Evolutionary conservation across 2,113 vertebrate species (phyloP), one percentile per base, ranked within the genome.

Genomic region (Columba livia): DNA sequence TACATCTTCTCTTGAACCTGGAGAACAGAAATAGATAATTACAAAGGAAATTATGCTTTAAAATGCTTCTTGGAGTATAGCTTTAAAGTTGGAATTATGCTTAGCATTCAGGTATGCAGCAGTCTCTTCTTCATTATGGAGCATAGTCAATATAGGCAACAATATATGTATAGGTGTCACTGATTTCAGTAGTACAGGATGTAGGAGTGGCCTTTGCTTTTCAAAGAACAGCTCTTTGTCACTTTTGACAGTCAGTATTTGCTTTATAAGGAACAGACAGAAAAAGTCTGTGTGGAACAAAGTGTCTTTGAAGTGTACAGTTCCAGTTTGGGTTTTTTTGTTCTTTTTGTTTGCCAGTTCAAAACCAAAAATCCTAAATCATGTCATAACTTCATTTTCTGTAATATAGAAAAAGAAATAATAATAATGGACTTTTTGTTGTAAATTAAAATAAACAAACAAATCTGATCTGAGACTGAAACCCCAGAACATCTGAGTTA

Each of bases 41-140:
- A 24, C 10, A 51, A 69, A 69, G 25, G 3, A 74, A 93, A 58
- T 29, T 42, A 17, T 42, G 13, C 28, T 85, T 93, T 58, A 25
- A 26, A 81, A 79, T 34, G 10, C 8, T 70, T 89, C 7, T 65
- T 51, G 26, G 15, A 73, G 15, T 62, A 60, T 8, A 70, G 12
- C 53, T 85, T 54, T 62, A 66, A 57, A 88, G 20, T 9, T 44
- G 9, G 15, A 60, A 25, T 16, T 47, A 11, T 14, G 5, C 11
- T 88, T 54, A 62, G 31, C 5, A 15, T 65, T 81, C 10, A 62
- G 21, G 18, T 72, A 3, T 34, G 18, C 11, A 69, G 14, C 8
- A 32, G 7, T 26, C 7, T 56, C 17, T 31, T 70, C 40, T 56
- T 61, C 0, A 0, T 50, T 48, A 15, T 11, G 17, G 36, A 74